Base-by-base conservation (phyloP, 1,140 invertebrate genomes). In the Prorops nasuta region DNA sequence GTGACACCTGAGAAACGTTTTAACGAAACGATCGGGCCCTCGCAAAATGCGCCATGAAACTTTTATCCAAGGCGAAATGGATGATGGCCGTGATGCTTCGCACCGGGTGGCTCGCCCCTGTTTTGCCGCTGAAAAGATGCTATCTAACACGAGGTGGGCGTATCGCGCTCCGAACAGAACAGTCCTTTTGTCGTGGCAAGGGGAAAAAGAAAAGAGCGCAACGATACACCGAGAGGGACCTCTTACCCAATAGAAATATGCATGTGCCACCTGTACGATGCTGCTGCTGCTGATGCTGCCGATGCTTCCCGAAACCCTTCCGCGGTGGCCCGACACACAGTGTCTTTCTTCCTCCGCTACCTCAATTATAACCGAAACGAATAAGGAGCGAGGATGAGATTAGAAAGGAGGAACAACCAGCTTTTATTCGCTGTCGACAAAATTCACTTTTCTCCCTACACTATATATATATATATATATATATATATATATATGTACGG, bases 71-170 rank as follows among this genome's bases (percentile, higher is more conserved):
- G 35, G 8, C 28, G 39, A 50, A 56, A 51, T 54, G 41, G 56
- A 58, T 55, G 44, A 54, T 46, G 55, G 20, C 32, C 40, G 32
- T 31, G 44, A 38, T 48, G 39, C 18, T 31, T 49, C 54, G 21
- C 55, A 37, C 48, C 51, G 58, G 58, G 48, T 60, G 55, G 48
- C 39, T 53, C 44, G 54, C 47, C 57, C 49, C 54, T 39, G 47
- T 54, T 53, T 49, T 20, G 21, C 42, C 12, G 41, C 31, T 43
- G 32, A 47, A 58, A 47, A 60, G 54, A 63, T 61, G 14, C 39
- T 59, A 61, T 61, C 59, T 53, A 18, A 44, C 35, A 42, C 42
- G 53, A 61, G 53, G 56, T 61, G 56, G 56, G 59, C 59, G 59
- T 53, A 38, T 17, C 43, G 49, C 34, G 17, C 32, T 44, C 41